Percentiles rank a stretch among this genome's conserved stretches.
These are phyloP conservation scores for Sebastolobus altivelis DNA, from an alignment of 2,797 vertebrate species.

Conservation along the genomic window DNA sequence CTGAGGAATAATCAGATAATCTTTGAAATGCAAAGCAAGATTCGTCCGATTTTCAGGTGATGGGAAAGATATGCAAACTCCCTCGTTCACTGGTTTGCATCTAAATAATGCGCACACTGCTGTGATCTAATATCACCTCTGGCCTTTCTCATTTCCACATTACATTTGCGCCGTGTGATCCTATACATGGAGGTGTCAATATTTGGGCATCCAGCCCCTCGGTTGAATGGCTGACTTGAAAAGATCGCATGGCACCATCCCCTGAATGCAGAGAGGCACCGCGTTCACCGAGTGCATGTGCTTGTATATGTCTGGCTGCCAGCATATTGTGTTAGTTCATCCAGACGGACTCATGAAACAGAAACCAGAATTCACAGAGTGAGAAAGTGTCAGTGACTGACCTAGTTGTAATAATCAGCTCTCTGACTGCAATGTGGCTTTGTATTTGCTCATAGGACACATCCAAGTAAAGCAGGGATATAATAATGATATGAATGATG, in stretches of 20 bases:
- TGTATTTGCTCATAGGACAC: constrained; percentile 18
- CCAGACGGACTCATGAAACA: constrained; percentile 41
- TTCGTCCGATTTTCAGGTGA: constrained; percentile 19
- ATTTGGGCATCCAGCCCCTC: constrained; percentile 36
- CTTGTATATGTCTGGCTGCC: constrained; percentile 11
- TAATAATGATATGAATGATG: not conserved
- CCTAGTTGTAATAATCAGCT: constrained; percentile 39
- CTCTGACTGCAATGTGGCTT: constrained; percentile 11
- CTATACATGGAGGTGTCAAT: constrained; percentile 47
- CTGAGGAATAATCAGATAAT: constrained; percentile 17
- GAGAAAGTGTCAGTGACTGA: constrained; percentile 44
- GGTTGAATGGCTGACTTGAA: constrained; percentile 35
- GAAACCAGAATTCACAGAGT: constrained; percentile 27
- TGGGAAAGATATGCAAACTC: constrained; percentile 27
- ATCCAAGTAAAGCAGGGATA: constrained; percentile 1
- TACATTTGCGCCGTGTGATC: constrained; percentile 29
- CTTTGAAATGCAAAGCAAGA: constrained; percentile 53
- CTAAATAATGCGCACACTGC: constrained; percentile 32
- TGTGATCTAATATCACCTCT: constrained; percentile 55
- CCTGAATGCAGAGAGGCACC: constrained; percentile 15
- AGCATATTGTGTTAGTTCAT: constrained; percentile 34
- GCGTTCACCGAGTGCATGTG: constrained; percentile 15
- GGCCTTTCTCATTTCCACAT: constrained; percentile 42
- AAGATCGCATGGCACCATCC: constrained; percentile 25
- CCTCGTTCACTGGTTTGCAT: constrained; percentile 46